Evolutionary conservation across 2,113 vertebrate genomes (phyloP), one percentile per base, ranked within the genome.

Genomic region (Callorhinus ursinus): DNA sequence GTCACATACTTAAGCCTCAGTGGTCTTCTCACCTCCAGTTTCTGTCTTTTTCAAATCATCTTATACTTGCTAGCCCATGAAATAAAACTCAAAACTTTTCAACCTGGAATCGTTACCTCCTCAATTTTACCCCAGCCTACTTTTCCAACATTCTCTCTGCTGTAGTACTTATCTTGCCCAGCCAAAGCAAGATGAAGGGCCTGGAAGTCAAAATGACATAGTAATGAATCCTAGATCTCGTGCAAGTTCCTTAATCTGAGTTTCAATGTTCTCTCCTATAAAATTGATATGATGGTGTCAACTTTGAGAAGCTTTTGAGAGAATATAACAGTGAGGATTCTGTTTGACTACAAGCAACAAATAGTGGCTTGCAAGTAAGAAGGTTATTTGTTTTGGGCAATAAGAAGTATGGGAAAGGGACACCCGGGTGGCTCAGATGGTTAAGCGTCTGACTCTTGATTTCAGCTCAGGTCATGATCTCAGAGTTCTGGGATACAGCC

Each of bases 191-290:
- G 33, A 83, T 72, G 33, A 90, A 33, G n/a, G 42, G 12, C 59
- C 63, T 69, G 15, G 61, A 93, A 79, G 42, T 96, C 71, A 96
- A 93, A 97, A 89, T 67, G 39, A 85, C 76, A 71, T 22, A 81
- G 57, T 33, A 80, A 74, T 61, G 53, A 97, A 71, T 49, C 46
- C 42, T 77, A 93, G 8, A 39, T 63, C 65, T 92, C 83, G 28
- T 21, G 28, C 24, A 80, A 80, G 11, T 90, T 83, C 36, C 90
- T 92, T 95, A 84, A 96, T 84, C 31, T 87, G 93, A 89, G 31
- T 89, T 90, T 94, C 71, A 39, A 74, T 76, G 31, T 31, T 69
- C 65, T 81, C 36, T 67, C 61, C 46, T 85, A 12, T 53, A 82
- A 93, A 89, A 92, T 0, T 82, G 61, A 51, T 79, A 67, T 76